A percentile compares a stretch with the other conserved stretches of the same genome.
These are phyloP conservation scores for Pardalotus punctatus DNA, from an alignment of 2,113 vertebrate genomes.

Conservation along the genomic window DNA sequence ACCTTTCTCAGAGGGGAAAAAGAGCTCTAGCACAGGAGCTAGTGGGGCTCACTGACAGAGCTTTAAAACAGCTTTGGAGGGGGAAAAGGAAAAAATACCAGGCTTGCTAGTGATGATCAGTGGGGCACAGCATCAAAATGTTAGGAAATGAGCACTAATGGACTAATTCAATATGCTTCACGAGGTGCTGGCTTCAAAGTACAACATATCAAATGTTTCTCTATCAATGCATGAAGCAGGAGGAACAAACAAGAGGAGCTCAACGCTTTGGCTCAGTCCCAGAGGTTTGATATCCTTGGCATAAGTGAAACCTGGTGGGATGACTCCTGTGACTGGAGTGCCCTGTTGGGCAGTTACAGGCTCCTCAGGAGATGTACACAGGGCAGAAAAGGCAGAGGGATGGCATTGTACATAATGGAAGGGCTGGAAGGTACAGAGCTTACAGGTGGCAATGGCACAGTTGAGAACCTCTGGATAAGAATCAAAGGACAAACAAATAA, in stretches of 20 bases:
- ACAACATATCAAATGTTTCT: neutral
- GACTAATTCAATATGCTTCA: neutral
- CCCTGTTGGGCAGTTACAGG: neutral
- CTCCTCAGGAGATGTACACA: neutral
- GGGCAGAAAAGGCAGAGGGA: neutral
- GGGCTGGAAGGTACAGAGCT: neutral
- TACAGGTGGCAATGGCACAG: neutral
- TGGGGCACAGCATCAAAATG: accelerated
- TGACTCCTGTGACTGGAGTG: neutral
- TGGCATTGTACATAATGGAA: neutral
- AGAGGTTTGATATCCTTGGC: neutral
- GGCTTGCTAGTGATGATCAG: accelerated
- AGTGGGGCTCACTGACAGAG: neutral
- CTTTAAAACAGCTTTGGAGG: neutral
- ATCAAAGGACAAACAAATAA: neutral
- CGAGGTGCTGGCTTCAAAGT: neutral
- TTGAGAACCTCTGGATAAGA: neutral
- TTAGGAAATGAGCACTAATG: neutral
- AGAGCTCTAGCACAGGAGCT: neutral
- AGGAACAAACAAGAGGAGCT: neutral
- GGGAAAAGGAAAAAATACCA: neutral
- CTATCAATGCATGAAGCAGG: accelerated
- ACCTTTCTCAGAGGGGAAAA: neutral
- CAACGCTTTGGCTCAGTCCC: neutral
- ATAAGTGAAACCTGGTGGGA: neutral